These are phyloP conservation scores for Dynastes grantii DNA, from an alignment of 2,888 invertebrate genomes.

Conservation along the genomic window DNA sequence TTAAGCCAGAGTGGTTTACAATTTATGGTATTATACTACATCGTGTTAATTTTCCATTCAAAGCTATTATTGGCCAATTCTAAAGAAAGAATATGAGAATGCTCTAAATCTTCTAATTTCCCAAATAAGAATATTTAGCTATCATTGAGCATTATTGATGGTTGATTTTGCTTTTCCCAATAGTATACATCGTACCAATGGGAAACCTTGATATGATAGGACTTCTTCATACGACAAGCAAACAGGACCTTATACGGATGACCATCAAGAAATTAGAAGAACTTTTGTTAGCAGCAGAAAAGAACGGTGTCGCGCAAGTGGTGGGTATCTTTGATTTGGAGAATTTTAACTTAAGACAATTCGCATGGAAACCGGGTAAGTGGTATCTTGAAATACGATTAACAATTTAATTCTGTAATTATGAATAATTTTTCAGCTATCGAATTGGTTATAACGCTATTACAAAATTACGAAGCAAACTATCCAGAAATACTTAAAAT, in stretches of 20 bases:
- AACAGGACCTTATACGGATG: conserved; percentile 82
- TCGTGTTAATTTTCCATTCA: too few species aligned
- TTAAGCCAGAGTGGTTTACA: too few species aligned
- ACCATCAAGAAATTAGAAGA: conserved; percentile 80
- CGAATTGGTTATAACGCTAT: conserved; percentile 84
- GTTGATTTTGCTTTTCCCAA: background rate
- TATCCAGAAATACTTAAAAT: conserved; percentile 92
- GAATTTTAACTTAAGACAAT: conserved; percentile 83
- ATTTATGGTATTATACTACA: too few species aligned
- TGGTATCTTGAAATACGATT: background rate
- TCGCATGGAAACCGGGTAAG: conserved; percentile 88
- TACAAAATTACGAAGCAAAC: conserved; percentile 92
- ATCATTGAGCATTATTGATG: too few species aligned
- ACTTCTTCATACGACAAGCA: conserved; percentile 81
- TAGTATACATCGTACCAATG: conserved; percentile 79
- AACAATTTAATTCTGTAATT: background rate
- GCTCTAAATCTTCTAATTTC: too few species aligned
- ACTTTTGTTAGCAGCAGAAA: conserved; percentile 76
- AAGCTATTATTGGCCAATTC: too few species aligned
- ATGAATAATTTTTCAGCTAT: conserved; percentile 73
- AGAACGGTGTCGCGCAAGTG: conserved; percentile 78
- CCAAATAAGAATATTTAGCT: too few species aligned
- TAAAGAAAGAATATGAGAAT: too few species aligned
- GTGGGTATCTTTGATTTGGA: conserved; percentile 85
- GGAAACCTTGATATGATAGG: conserved; percentile 88